phyloP scores from a whole-genome alignment of 2,797 vertebrate genomes.

The Fringilla coelebs region DNA sequence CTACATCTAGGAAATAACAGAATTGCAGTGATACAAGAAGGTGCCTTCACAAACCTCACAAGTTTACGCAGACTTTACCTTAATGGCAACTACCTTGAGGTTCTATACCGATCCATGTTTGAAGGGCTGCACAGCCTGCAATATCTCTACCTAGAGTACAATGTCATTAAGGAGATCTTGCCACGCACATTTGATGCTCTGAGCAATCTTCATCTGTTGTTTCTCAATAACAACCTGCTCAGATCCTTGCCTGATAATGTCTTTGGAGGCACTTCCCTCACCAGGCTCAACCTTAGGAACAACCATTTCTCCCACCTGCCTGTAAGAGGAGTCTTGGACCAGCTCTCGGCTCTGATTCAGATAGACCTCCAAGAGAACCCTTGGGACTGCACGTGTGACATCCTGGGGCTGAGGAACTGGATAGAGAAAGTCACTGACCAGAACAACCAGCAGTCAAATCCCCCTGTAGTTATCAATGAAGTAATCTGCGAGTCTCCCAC shows the following conservation, averaged over 20 bases:
- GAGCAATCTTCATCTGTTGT: slow-evolving; percentile 92
- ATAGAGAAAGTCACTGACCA: slow-evolving; percentile 82
- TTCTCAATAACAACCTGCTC: slow-evolving; percentile 96
- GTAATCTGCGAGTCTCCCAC: slow-evolving; percentile 94
- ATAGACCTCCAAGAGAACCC: slow-evolving; percentile 98
- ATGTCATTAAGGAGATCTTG: slow-evolving; percentile 95
- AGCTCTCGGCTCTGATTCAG: slow-evolving; percentile 94
- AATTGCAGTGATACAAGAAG: slow-evolving; percentile 92
- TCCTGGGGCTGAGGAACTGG: slow-evolving; percentile 95
- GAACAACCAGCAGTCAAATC: slow-evolving; percentile 78
- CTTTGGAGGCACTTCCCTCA: slow-evolving; percentile 92
- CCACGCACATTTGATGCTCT: slow-evolving; percentile 90
- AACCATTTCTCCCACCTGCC: slow-evolving; percentile 95
- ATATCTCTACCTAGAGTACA: slow-evolving; percentile 98
- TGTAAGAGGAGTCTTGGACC: slow-evolving; percentile 90
- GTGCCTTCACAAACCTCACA: slow-evolving; percentile 93
- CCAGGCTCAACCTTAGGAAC: slow-evolving; percentile 93
- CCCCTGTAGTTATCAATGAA: slow-evolving; percentile 93
- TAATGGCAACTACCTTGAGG: slow-evolving; percentile 96
- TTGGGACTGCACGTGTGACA: slow-evolving; percentile 96
- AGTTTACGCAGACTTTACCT: slow-evolving; percentile 94
- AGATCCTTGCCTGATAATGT: slow-evolving; percentile 89
- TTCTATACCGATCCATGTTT: slow-evolving; percentile 89
- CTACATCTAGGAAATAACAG: slow-evolving; percentile 95
- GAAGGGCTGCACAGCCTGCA: slow-evolving; percentile 91